phyloP scores from a whole-genome alignment of 2,113 vertebrate genomes.

The Otolemur garnettii region DNA sequence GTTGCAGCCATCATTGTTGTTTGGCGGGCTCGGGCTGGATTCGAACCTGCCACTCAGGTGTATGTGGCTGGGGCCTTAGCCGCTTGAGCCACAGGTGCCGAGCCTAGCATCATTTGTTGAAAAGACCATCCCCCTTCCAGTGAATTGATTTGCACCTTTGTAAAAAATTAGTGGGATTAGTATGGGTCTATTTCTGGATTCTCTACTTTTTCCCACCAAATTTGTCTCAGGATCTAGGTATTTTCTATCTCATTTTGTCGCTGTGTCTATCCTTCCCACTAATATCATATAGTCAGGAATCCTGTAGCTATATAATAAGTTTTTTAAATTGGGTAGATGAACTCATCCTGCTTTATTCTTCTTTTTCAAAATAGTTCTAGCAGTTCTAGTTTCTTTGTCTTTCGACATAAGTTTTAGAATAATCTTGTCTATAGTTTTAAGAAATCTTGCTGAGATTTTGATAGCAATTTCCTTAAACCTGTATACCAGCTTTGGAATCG shows the following conservation, averaged over 20 bases:
- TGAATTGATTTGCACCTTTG: background rate
- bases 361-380: slow-evolving; percentile 9
- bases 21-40: too few species aligned
- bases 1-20: too few species aligned
- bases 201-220: background rate
- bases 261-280: background rate
- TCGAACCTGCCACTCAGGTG: too few species aligned
- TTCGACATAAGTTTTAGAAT: background rate
- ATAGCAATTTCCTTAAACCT: background rate
- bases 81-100: too few species aligned
- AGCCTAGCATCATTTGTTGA: background rate
- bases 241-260: background rate
- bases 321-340: background rate
- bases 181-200: background rate
- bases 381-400: background rate
- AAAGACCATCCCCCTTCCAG: background rate
- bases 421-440: background rate
- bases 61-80: too few species aligned
- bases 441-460: background rate
- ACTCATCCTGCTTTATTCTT: background rate
- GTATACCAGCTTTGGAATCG: background rate
- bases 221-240: background rate
- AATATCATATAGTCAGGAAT: background rate
- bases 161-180: background rate
- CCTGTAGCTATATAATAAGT: background rate